Conservation (phyloP, 2,113 vertebrate genomes). For the Cavia porcellus region DNA sequence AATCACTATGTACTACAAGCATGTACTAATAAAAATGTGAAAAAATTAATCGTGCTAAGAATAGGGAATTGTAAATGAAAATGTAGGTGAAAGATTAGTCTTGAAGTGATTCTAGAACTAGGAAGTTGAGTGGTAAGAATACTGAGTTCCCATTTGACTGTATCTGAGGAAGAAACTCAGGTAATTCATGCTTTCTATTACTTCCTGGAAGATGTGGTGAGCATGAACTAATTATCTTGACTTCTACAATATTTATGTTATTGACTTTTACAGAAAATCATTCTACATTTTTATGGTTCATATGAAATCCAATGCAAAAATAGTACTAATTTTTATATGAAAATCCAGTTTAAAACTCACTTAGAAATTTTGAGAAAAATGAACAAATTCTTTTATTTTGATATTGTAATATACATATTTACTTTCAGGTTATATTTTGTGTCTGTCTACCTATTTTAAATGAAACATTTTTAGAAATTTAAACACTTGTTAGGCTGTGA, state of each 20-base stretch:
- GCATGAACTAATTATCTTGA: slow-evolving; percentile 21
- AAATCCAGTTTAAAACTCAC: neutral
- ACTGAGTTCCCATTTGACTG: neutral
- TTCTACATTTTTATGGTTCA: slow-evolving; percentile 28
- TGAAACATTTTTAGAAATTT: slow-evolving; percentile 24
- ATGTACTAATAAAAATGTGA: neutral
- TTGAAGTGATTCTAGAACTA: neutral
- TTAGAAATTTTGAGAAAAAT: slow-evolving; percentile 21
- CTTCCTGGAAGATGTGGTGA: neutral
- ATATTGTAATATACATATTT: slow-evolving; percentile 6
- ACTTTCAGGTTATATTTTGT: neutral
- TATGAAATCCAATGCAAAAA: neutral
- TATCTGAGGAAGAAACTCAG: neutral
- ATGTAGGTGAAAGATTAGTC: neutral
- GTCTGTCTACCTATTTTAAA: neutral
- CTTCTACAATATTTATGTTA: neutral
- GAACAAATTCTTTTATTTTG: neutral
- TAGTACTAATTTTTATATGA: neutral
- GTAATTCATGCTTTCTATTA: neutral
- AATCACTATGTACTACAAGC: neutral
- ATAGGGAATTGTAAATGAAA: neutral
- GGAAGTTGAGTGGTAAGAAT: neutral
- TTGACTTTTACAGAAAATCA: slow-evolving; percentile 46
- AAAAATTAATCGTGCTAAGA: neutral
- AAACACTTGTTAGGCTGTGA: neutral